Conservation (phyloP, 2,113 vertebrate species). For the Ceyx cyanopectus region DNA sequence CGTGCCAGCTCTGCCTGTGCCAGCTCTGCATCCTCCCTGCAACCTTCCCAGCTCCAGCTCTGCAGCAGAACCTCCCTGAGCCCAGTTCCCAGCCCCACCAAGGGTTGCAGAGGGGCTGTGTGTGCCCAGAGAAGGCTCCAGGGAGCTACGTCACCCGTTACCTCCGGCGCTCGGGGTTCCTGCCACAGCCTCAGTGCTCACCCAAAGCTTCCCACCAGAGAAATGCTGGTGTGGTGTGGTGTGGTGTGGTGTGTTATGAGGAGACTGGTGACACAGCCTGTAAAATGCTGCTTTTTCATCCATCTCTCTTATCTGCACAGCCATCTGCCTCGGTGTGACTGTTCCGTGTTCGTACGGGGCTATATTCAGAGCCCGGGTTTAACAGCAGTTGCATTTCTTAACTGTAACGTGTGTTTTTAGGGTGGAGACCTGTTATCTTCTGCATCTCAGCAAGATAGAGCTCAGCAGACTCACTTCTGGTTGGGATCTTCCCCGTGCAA, state of each 20-base stretch:
- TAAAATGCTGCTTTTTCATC: neutral
- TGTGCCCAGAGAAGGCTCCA: neutral
- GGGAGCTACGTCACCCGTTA: neutral
- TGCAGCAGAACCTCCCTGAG: neutral
- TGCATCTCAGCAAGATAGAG: neutral
- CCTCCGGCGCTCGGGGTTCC: neutral
- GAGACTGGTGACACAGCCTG: neutral
- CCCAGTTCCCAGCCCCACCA: neutral
- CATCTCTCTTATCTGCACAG: neutral
- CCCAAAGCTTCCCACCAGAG: neutral
- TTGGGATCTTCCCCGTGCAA: neutral
- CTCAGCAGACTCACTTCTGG: neutral
- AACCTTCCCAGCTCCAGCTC: neutral
- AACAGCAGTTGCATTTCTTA: conserved; percentile 14
- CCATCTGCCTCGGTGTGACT: neutral
- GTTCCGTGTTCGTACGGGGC: neutral
- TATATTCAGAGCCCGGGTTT: neutral
- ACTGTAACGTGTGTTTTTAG: neutral
- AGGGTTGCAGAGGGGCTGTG: neutral
- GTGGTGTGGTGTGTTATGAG: fast-evolving
- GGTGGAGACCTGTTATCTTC: neutral
- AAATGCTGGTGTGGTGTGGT: neutral
- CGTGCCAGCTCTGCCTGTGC: neutral
- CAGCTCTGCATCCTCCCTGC: neutral
- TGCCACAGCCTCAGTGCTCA: neutral